These are phyloP conservation scores for Dromas ardeola DNA, from an alignment of 2,113 vertebrate species.

Conservation along the genomic window DNA sequence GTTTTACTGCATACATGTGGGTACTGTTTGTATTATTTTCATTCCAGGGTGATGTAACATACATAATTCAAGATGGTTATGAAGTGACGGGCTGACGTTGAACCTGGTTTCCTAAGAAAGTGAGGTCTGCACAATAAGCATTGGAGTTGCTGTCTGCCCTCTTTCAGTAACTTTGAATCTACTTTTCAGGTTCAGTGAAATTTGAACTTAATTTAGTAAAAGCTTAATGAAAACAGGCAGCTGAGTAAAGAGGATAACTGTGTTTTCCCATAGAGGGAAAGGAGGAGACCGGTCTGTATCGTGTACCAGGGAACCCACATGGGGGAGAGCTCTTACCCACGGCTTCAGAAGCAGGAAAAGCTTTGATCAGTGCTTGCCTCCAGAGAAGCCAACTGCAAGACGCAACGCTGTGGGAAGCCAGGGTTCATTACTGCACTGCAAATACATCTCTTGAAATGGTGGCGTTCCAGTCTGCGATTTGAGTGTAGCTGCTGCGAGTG, in stretches of 20 bases:
- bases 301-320: background rate
- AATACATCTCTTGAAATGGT: background rate
- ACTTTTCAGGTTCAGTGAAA: background rate
- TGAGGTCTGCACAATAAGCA: background rate
- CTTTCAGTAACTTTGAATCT: background rate
- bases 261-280: background rate
- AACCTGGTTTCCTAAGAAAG: background rate
- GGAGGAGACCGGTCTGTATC: background rate
- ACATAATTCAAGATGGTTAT: background rate
- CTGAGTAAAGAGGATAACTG: background rate
- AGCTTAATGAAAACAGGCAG: background rate
- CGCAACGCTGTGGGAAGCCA: rapidly evolving
- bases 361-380: background rate
- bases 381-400: background rate
- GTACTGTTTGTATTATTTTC: background rate
- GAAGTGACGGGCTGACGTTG: background rate
- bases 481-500: background rate
- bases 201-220: background rate
- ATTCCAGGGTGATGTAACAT: background rate
- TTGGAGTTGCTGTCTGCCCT: rapidly evolving
- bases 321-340: background rate
- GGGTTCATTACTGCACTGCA: background rate
- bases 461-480: rapidly evolving
- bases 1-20: background rate
- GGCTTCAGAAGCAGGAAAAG: background rate